Evolutionary conservation across 2,113 vertebrate genomes (phyloP).

Genomic region (Ctenodactylus gundi): DNA sequence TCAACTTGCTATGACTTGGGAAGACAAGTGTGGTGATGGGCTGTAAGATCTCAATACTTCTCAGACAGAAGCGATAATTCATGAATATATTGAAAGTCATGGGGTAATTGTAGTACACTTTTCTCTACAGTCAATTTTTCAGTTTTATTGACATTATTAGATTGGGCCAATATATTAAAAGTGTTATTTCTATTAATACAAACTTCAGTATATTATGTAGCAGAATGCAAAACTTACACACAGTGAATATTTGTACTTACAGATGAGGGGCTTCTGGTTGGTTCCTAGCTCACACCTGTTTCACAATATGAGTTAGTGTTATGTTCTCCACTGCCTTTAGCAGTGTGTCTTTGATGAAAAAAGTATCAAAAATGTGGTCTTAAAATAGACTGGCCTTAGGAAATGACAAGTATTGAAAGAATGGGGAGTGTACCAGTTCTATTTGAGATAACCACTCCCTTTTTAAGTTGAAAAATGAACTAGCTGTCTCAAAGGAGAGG

Average conservation of each 20-base stretch:
- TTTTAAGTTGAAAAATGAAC: conserved; percentile 25
- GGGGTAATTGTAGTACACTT: neutral
- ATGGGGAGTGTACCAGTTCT: neutral
- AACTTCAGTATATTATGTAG: neutral
- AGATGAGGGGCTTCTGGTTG: neutral
- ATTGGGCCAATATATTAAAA: neutral
- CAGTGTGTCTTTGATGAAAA: neutral
- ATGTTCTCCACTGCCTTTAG: neutral
- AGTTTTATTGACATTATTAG: conserved; percentile 1
- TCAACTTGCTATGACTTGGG: neutral
- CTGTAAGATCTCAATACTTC: neutral
- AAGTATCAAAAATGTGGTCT: neutral
- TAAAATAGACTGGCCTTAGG: neutral
- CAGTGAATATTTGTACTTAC: too few relatives aligned
- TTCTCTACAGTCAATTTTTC: conserved; percentile 23
- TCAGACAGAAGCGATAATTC: neutral
- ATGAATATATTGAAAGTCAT: neutral
- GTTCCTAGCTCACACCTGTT: neutral
- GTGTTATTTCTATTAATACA: conserved; percentile 11
- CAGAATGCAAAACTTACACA: neutral
- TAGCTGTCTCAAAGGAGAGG: neutral
- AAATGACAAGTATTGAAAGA: neutral
- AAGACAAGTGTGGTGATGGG: neutral
- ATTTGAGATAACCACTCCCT: neutral
- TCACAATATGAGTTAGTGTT: neutral